These are phyloP conservation scores for Apostichopus californicus DNA, from an alignment of 35 echinoderm and acorn worm species.

Conservation along the genomic window DNA sequence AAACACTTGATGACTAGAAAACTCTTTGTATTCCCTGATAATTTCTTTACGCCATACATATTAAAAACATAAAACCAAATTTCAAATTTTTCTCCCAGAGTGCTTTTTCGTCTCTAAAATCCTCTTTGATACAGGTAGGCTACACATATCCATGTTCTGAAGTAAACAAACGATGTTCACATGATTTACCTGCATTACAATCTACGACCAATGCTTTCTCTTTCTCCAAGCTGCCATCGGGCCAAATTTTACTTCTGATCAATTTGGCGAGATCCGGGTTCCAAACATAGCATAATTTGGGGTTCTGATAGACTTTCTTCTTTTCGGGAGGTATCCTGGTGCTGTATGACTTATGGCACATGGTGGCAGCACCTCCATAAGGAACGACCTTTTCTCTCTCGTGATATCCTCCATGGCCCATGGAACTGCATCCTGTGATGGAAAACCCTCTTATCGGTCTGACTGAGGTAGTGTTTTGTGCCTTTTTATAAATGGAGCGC, in stretches of 20 bases:
- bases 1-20: no score
- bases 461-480: background rate
- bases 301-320: slow-evolving; percentile 52
- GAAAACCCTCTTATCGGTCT: background rate
- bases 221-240: slow-evolving; percentile 49
- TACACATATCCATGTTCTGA: no score
- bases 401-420: background rate
- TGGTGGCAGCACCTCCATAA: background rate
- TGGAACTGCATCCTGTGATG: background rate
- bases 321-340: slow-evolving; percentile 12
- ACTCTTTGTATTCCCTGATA: no score
- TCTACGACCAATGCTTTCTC: slow-evolving; percentile 72
- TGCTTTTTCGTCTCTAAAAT: no score
- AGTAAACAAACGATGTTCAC: no score
- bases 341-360: background rate
- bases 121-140: no score
- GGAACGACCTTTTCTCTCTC: background rate
- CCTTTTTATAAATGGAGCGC: background rate
- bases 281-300: slow-evolving; percentile 62
- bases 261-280: slow-evolving; percentile 53
- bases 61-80: no score
- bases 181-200: slow-evolving; percentile 65
- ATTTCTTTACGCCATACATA: no score
- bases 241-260: slow-evolving; percentile 61
- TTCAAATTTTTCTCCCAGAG: no score